These are phyloP conservation scores for Sebastes itinus DNA, from an alignment of 2,797 vertebrate species.

Conservation along the genomic window DNA sequence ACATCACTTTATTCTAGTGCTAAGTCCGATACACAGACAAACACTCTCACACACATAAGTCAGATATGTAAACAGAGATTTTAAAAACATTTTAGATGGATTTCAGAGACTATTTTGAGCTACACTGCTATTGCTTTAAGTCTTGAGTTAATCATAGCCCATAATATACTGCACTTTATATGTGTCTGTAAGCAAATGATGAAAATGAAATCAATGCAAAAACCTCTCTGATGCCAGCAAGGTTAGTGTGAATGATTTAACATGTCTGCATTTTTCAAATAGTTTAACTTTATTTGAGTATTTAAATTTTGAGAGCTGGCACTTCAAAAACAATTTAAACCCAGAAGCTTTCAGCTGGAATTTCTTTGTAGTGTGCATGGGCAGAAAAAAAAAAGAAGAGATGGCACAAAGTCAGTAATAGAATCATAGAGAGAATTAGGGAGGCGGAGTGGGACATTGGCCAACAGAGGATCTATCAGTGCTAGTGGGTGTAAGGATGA, in stretches of 20 bases:
- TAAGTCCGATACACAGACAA: background rate
- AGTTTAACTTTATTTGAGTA: background rate
- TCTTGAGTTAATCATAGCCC: background rate
- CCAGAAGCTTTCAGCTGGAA: background rate
- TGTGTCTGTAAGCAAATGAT: background rate
- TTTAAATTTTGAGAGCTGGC: background rate
- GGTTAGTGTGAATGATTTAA: conserved; percentile 1
- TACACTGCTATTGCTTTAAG: background rate
- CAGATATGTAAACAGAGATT: background rate
- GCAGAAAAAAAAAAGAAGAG: conserved; percentile 13
- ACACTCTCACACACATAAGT: background rate
- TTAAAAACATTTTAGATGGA: background rate
- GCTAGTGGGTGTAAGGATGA: conserved; percentile 27
- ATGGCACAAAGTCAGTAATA: conserved; percentile 21
- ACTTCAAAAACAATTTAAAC: background rate
- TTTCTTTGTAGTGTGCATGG: background rate
- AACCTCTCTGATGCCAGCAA: background rate
- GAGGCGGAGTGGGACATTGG: conserved; percentile 3
- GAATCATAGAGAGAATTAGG: conserved; percentile 10
- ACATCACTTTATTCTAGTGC: background rate
- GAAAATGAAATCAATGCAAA: background rate
- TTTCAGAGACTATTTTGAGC: background rate
- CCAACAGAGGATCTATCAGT: conserved; percentile 26
- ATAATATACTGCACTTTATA: background rate
- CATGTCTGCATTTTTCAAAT: background rate